Evolutionary conservation across 2,797 vertebrate genomes (phyloP), one percentile per base, ranked within the genome.

Genomic region (Gymnoscopelus microlampas): DNA sequence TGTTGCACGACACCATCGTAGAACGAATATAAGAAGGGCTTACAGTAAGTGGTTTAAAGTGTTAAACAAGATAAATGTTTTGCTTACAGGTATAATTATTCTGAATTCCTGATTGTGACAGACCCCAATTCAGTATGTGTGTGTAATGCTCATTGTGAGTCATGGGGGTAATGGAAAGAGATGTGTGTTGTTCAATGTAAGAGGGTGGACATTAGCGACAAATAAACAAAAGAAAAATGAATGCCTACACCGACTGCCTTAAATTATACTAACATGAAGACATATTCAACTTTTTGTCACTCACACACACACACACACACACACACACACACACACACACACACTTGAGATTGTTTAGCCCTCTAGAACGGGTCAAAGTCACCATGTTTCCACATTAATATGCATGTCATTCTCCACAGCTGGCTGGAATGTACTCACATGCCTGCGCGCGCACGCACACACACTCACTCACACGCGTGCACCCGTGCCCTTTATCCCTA

Each of bases 321-420:
- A 50, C 48, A 12, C 23, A 9, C 82, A 82, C 81, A 84, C 81
- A 3, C 24, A 63, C 62, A 35, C 53, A 66, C 24, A 51, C 26
- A 32, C 56, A 68, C 35, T 58, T 79, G 71, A 82, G 85, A 85
- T 64, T 79, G 66, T 87, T 74, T 75, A 66, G 74, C 82, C 79
- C 83, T 77, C 77, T 71, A 80, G 68, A 64, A 79, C 82, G 86
- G 88, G 85, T 89, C 86, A 87, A 89, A 84, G 85, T 81, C 82
- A 87, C 76, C 81, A 84, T 87, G 85, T 85, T 69, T 78, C 69
- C 76, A 79, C 83, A 86, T 88, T 85, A 87, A 85, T 85, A 88
- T 80, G 72, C 72, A 83, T 85, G 84, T 84, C 75, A 80, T 78
- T 83, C 81, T 83, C 77, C 86, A 90, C 86, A 90, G 84, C 88